Percentiles rank a stretch among this genome's conserved stretches.
phyloP scores from a whole-genome alignment of 2,113 vertebrate genomes.

The Gopherus evgoodei region DNA sequence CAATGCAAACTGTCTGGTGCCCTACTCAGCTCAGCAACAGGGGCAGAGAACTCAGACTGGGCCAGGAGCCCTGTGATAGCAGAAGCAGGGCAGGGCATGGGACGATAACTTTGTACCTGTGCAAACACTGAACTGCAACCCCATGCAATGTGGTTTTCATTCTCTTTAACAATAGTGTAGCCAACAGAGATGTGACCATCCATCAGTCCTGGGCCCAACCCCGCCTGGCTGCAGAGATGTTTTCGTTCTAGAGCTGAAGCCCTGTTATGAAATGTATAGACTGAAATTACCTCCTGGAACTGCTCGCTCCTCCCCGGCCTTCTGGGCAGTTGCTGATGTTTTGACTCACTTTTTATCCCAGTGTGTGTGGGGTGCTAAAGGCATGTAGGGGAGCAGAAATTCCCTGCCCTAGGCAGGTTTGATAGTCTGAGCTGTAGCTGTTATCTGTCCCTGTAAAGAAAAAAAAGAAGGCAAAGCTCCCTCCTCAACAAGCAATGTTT shows the following conservation, averaged over 20 bases:
- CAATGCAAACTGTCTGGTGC: background rate
- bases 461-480: background rate
- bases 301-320: background rate
- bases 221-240: background rate
- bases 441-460: background rate
- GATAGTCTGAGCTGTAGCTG: background rate
- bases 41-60: background rate
- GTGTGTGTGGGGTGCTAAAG: background rate
- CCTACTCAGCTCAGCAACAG: too few species aligned
- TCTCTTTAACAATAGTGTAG: background rate
- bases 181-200: too few species aligned
- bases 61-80: background rate
- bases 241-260: background rate
- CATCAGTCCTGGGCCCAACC: background rate
- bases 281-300: background rate
- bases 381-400: background rate
- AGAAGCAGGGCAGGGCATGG: background rate
- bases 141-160: background rate
- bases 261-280: background rate
- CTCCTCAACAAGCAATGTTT: background rate
- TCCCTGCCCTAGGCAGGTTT: background rate
- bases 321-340: background rate
- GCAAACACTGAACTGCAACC: background rate
- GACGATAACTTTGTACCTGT: background rate
- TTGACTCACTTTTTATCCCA: background rate